Conservation (phyloP, 37 sponge, comb jelly and placozoan genomes). For the Halichondria panicea region DNA sequence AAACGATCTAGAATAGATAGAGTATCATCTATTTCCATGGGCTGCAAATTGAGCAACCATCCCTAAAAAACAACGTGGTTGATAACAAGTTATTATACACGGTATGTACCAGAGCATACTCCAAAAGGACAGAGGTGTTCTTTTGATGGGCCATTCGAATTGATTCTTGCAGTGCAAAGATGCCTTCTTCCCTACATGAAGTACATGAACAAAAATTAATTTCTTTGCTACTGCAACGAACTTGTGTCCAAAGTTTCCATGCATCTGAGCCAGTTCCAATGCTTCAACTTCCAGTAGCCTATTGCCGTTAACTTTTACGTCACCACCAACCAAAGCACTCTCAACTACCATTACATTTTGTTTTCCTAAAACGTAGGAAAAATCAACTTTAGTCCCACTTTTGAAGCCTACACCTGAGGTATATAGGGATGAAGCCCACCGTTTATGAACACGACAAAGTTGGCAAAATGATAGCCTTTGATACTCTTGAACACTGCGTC, state of each 20-base stretch:
- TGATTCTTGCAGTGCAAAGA: slow-evolving; percentile 39
- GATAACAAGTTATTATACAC: neutral
- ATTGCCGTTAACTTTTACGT: neutral
- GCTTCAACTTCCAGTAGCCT: slow-evolving; percentile 22
- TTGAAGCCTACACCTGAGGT: no score
- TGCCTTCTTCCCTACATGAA: slow-evolving; percentile 29
- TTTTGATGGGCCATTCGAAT: slow-evolving; percentile 34
- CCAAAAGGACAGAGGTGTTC: slow-evolving; percentile 9
- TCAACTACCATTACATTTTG: no score
- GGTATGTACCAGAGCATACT: slow-evolving; percentile 22
- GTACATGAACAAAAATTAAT: neutral
- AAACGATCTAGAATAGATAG: slow-evolving; percentile 29
- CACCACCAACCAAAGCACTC: neutral
- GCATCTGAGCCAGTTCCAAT: slow-evolving; percentile 22
- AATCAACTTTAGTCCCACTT: no score
- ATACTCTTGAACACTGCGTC: slow-evolving; percentile 32
- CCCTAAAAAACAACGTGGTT: slow-evolving; percentile 10
- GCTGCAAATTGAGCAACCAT: slow-evolving; percentile 39
- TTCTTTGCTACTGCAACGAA: slow-evolving; percentile 9
- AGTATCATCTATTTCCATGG: slow-evolving; percentile 10
- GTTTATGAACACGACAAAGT: no score
- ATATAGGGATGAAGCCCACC: no score
- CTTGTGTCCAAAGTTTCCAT: slow-evolving; percentile 44
- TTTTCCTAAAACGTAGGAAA: no score
- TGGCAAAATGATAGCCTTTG: slow-evolving; percentile 42